Evolutionary conservation across 2,113 vertebrate species (phyloP).

Genomic region (Catagonus wagneri): DNA sequence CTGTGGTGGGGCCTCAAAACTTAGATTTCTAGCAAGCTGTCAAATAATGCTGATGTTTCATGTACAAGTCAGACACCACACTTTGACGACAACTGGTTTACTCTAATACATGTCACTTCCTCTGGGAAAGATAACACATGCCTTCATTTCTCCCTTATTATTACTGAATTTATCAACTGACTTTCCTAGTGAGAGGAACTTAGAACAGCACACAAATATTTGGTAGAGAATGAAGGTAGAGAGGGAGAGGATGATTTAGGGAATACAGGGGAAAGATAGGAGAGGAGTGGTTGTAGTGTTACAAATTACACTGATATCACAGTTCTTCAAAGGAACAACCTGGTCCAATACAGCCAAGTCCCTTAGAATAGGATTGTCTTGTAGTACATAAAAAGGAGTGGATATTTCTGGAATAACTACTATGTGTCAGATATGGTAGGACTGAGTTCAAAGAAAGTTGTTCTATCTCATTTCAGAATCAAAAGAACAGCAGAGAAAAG

Average conservation of each 20-base stretch:
- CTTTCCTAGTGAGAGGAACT: background rate
- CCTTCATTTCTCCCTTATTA: background rate
- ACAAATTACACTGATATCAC: background rate
- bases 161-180: background rate
- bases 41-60: background rate
- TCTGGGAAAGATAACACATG: background rate
- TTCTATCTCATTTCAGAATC: background rate
- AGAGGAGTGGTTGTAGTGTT: background rate
- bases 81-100: background rate
- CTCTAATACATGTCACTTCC: background rate
- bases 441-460: background rate
- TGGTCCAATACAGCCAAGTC: background rate
- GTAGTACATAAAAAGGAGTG: background rate
- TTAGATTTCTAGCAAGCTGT: background rate
- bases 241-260: background rate
- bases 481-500: background rate
- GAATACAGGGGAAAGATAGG: background rate
- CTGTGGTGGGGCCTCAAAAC: background rate
- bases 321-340: background rate
- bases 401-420: background rate
- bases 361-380: background rate
- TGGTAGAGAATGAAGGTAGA: slow-evolving; percentile 10
- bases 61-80: background rate
- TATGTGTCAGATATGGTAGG: background rate
- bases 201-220: background rate